phyloP scores from a whole-genome alignment of 2,888 invertebrate genomes.

The Mesopsocus fuscifrons region DNA sequence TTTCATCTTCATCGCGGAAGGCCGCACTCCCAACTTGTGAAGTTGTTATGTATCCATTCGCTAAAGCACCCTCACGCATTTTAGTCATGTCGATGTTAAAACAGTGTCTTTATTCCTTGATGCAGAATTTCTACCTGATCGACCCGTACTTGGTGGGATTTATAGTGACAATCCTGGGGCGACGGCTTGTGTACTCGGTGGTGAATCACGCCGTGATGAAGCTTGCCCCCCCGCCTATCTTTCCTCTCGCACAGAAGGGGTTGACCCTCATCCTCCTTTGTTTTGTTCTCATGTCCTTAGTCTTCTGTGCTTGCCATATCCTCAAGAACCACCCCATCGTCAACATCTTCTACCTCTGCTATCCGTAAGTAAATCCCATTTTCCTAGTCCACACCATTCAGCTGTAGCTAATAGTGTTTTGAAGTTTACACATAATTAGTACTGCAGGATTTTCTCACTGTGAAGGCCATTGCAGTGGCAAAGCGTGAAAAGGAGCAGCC shows the following conservation, averaged over 20 bases:
- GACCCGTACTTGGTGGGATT: slow-evolving; percentile 74
- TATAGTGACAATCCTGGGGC: slow-evolving; percentile 57
- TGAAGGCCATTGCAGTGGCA: no score
- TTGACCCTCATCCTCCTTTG: slow-evolving; percentile 42
- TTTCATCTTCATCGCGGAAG: no score
- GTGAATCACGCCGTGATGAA: slow-evolving; percentile 29
- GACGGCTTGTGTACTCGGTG: slow-evolving; percentile 54
- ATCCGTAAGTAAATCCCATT: slow-evolving; percentile 55
- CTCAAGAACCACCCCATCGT: slow-evolving; percentile 54
- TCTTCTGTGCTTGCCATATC: slow-evolving; percentile 52
- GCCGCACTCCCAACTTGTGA: no score
- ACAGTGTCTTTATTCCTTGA: no score
- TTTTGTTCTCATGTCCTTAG: slow-evolving; percentile 36
- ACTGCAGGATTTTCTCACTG: no score
- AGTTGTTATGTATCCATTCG: no score
- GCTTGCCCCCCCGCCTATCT: slow-evolving; percentile 18
- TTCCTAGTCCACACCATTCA: no score
- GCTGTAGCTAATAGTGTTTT: no score
- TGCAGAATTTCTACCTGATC: slow-evolving; percentile 87
- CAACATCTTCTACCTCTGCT: slow-evolving; percentile 66
- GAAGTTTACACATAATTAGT: no score
- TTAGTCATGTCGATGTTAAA: no score
- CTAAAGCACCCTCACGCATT: no score
- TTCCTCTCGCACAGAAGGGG: slow-evolving; percentile 23
- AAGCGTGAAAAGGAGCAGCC: no score